These are phyloP conservation scores for Caenorhabditis inopinata DNA, from an alignment of 1,140 invertebrate genomes.

Conservation along the genomic window DNA sequence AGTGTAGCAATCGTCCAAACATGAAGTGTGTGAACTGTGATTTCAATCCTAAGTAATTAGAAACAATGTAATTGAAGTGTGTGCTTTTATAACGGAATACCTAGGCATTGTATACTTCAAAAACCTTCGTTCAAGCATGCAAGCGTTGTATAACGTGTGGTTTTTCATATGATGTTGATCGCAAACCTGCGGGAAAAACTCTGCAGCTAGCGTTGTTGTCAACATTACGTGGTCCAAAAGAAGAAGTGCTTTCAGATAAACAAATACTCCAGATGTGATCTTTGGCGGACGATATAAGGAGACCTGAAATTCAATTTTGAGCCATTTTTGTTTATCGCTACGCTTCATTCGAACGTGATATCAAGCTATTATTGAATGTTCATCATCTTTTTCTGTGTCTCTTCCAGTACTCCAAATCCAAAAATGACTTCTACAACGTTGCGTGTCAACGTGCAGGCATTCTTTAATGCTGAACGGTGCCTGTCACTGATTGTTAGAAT, in stretches of 20 bases:
- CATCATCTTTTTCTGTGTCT: too few relatives aligned
- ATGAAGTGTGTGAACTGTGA: conserved; percentile 60
- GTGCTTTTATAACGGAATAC: background rate
- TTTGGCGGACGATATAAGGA: conserved; percentile 65
- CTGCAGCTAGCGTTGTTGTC: conserved; percentile 54
- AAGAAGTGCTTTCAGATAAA: conserved; percentile 64
- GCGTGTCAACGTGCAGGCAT: background rate
- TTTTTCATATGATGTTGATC: conserved; percentile 61
- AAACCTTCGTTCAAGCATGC: conserved; percentile 65
- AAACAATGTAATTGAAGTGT: background rate
- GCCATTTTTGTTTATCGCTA: too few relatives aligned
- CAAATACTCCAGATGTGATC: conserved; percentile 66
- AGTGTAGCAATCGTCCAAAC: conserved; percentile 65
- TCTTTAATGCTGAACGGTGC: background rate
- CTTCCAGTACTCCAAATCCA: too few relatives aligned
- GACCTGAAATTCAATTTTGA: conserved; percentile 52
- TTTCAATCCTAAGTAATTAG: conserved; percentile 48
- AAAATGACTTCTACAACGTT: background rate
- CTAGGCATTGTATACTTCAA: conserved; percentile 57
- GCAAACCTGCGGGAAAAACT: conserved; percentile 61
- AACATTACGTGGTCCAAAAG: conserved; percentile 62
- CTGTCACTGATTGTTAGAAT: background rate
- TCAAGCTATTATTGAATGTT: too few relatives aligned
- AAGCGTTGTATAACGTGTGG: conserved; percentile 59
- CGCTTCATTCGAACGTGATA: too few relatives aligned